A percentile compares a stretch with the other conserved stretches of the same genome.
These are phyloP conservation scores for Mesoligia furuncula DNA, from an alignment of 2,888 invertebrate genomes.

Conservation along the genomic window DNA sequence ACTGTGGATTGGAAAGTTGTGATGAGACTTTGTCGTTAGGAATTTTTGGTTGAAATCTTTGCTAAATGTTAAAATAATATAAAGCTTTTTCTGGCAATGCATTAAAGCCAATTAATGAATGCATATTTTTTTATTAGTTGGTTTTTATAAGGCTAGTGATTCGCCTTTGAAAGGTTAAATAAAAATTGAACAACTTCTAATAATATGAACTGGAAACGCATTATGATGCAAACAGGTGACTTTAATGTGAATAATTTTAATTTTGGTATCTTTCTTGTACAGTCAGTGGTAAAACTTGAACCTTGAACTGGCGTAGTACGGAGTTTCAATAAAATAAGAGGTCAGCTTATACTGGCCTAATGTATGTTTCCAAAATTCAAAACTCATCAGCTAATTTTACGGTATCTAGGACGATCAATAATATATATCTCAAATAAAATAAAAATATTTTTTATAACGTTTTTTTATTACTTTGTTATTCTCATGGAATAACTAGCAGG, in stretches of 20 bases:
- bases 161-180: neutral
- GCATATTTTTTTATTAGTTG: neutral
- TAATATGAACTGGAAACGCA: neutral
- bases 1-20: neutral
- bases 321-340: neutral
- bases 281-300: neutral
- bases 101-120: neutral
- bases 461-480: too few species aligned
- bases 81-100: neutral
- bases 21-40: too few species aligned
- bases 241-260: conserved; percentile 1
- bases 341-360: neutral
- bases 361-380: neutral
- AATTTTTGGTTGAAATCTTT: neutral
- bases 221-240: neutral
- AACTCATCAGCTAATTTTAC: neutral
- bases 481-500: neutral
- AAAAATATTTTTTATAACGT: fast-evolving
- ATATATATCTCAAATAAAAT: neutral
- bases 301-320: neutral
- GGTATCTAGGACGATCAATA: neutral
- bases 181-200: neutral
- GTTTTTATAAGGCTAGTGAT: neutral
- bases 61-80: neutral
- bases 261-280: neutral